These are phyloP conservation scores for Delphinapterus leucas DNA, from an alignment of 2,113 vertebrate species.

Conservation along the genomic window DNA sequence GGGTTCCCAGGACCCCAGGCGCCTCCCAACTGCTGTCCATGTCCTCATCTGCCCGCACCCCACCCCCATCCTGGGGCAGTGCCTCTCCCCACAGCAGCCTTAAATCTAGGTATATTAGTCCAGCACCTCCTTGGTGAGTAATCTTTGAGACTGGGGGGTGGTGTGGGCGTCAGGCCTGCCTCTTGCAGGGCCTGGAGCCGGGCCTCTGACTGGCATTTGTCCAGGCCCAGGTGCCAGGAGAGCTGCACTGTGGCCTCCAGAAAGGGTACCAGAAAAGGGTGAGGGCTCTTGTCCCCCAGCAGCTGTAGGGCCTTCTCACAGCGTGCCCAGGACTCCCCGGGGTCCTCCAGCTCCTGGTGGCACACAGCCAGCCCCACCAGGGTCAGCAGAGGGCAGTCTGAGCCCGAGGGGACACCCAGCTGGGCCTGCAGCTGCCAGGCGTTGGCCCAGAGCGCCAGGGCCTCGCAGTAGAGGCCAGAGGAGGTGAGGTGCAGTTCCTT, in stretches of 20 bases:
- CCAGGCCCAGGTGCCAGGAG: constrained; percentile 93
- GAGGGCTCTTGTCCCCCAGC: constrained; percentile 80
- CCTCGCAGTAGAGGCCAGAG: constrained; percentile 89
- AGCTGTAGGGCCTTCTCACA: constrained; percentile 89
- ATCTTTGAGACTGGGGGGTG: constrained; percentile 88
- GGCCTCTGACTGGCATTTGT: constrained; percentile 91
- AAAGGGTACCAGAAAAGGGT: constrained; percentile 89
- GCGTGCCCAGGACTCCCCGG: constrained; percentile 87
- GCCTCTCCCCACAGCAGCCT: background rate
- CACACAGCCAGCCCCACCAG: constrained; percentile 90
- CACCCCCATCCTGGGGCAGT: background rate
- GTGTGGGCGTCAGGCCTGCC: constrained; percentile 79
- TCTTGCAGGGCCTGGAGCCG: constrained; percentile 87
- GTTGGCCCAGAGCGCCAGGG: constrained; percentile 89
- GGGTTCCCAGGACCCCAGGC: constrained; percentile 1
- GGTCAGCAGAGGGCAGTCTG: constrained; percentile 87
- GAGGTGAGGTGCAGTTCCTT: constrained; percentile 81
- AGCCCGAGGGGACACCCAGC: constrained; percentile 80
- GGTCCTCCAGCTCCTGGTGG: constrained; percentile 91
- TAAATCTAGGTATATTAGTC: constrained; percentile 68
- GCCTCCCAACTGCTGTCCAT: background rate
- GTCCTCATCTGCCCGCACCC: background rate
- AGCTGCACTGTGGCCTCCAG: constrained; percentile 89
- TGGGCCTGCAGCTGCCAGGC: constrained; percentile 91
- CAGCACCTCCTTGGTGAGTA: constrained; percentile 89